Percentiles rank a stretch among this genome's conserved stretches.
Evolutionary conservation across 2,888 invertebrate species (phyloP).

Genomic region (Teleiodes luculella): DNA sequence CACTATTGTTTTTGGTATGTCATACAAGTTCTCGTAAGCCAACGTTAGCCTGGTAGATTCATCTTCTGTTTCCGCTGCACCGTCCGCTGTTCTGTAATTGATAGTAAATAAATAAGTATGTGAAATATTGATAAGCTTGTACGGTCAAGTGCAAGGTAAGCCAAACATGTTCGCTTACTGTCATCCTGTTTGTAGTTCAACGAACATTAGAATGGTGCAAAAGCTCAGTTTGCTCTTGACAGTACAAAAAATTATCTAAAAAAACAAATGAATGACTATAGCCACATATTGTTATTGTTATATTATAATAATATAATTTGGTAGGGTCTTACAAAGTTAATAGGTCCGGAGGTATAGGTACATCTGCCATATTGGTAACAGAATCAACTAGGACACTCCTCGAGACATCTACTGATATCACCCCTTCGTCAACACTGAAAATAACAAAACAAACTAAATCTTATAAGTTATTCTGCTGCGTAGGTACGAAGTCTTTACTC

Average conservation of each 20-base stretch:
- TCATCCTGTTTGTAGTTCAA: too few species aligned
- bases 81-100: slow-evolving; percentile 45
- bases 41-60: slow-evolving; percentile 80
- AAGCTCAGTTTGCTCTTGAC: too few species aligned
- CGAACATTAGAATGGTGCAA: too few species aligned
- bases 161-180: too few species aligned
- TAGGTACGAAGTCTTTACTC: too few species aligned
- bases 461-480: too few species aligned
- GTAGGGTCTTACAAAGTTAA: slow-evolving; percentile 57
- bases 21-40: slow-evolving; percentile 83
- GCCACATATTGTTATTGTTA: too few species aligned
- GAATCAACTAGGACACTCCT: slow-evolving; percentile 56
- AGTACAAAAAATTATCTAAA: too few species aligned
- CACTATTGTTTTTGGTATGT: slow-evolving; percentile 81
- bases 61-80: slow-evolving; percentile 46
- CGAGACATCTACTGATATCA: slow-evolving; percentile 56
- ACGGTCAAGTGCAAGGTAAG: too few species aligned
- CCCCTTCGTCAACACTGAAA: slow-evolving; percentile 40
- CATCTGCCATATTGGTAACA: slow-evolving; percentile 52
- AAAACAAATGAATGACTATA: too few species aligned
- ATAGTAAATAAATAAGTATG: neutral
- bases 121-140: too few species aligned
- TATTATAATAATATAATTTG: too few species aligned
- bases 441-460: neutral
- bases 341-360: slow-evolving; percentile 51